Conservation (phyloP, 2,888 invertebrate species). For the Heliconius sara region DNA sequence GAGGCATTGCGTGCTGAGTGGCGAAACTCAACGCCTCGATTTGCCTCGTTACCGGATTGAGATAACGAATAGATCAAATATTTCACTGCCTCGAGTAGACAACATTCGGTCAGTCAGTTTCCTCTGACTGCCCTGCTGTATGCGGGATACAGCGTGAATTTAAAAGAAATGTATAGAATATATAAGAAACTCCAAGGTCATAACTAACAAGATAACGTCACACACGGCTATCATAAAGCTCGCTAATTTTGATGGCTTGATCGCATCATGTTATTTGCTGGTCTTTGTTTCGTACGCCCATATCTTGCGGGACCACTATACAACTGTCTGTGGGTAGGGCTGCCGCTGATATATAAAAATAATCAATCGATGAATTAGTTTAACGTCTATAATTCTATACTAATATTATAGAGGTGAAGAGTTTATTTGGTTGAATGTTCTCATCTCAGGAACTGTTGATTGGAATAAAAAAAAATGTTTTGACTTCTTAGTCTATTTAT, state of each 20-base stretch:
- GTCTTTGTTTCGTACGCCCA: constrained; percentile 51
- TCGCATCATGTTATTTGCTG: constrained; percentile 50
- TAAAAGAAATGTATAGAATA: too few species aligned
- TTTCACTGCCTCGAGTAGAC: too few species aligned
- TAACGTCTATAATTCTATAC: not conserved
- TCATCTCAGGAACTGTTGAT: not conserved
- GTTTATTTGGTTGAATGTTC: too few species aligned
- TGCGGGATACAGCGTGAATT: too few species aligned
- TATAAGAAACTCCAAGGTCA: not conserved
- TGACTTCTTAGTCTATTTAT: not conserved
- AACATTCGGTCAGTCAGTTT: too few species aligned
- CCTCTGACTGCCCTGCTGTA: too few species aligned
- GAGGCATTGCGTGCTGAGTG: too few species aligned
- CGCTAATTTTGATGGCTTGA: constrained; percentile 35
- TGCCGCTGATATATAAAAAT: constrained; percentile 29
- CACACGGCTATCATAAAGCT: constrained; percentile 15
- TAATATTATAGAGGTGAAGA: too few species aligned
- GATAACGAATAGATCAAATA: too few species aligned
- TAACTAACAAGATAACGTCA: constrained; percentile 19
- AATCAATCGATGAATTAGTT: not conserved
- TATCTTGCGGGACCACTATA: constrained; percentile 47
- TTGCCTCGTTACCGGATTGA: too few species aligned
- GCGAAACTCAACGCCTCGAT: too few species aligned
- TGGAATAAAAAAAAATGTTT: not conserved
- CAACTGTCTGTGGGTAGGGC: constrained; percentile 45